Evolutionary conservation across 1,140 invertebrate genomes (phyloP), one percentile per base, ranked within the genome.

Genomic region (Drosophila parvula): DNA sequence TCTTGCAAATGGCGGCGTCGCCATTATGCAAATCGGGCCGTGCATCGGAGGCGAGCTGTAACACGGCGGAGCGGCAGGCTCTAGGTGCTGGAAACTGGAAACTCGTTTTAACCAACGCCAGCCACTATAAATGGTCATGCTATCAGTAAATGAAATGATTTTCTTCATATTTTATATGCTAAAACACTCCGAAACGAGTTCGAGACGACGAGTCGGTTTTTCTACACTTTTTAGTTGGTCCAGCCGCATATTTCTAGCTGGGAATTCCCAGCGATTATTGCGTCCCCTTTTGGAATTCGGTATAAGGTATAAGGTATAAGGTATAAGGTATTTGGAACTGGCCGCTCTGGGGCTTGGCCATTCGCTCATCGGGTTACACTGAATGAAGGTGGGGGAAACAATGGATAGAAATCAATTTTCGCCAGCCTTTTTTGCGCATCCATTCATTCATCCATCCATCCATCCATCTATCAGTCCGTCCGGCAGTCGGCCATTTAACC

Each of bases 241-340:
- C 59, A 81, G 44, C 53, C 74, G 28, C 56, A 71, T 78, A 79
- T 86, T 83, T 86, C 82, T 86, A 86, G 59, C 74, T 70, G 82
- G 82, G 76, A 88, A 88, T 86, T 82, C 79, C 82, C 82, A 74
- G 56, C 75, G 76, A 69, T 88, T 88, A 77, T 86, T 63, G 67
- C 59, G 59, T 64, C 79, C 85, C 59, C 75, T 45, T 67, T 73
- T 55, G 43, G 38, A 40, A 53, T 51, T 79, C 53, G 47, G 43
- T 45, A 58, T 70, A 55, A 28, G 56, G 36, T 53, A 18, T 47
- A n/a, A 28, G 47, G 47, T 57, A 51, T 76, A 55, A 28, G 56
- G 36, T 53, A 18, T 47, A n/a, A 28, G 47, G 47, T 57, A 51
- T 76, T 67, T 59, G 41, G 50, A 32, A 70, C 63, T 60, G 61